Conservation (phyloP, 2,888 invertebrate genomes). For the Hypena proboscidalis region DNA sequence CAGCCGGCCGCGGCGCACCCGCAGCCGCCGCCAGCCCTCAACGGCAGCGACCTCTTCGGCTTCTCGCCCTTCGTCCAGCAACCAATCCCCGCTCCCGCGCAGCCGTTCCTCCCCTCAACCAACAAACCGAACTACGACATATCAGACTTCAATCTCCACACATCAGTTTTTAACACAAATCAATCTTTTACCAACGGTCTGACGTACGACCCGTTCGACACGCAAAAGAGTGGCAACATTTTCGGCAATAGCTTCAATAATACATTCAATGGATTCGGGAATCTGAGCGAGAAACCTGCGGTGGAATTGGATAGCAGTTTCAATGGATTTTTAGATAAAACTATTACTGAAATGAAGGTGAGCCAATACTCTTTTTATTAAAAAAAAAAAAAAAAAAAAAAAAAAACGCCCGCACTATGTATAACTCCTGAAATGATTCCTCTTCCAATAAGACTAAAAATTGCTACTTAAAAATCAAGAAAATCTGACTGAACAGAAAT, state of each 20-base stretch:
- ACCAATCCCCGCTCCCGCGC: conserved; percentile 3
- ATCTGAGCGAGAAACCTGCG: conserved; percentile 77
- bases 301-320: conserved; percentile 86
- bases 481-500: no score
- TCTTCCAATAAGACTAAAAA: no score
- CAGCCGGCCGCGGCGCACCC: conserved; percentile 32
- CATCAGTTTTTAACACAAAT: conserved; percentile 74
- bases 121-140: conserved; percentile 78
- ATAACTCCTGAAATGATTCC: no score
- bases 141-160: conserved; percentile 75
- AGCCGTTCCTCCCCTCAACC: conserved; percentile 35
- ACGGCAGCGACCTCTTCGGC: conserved; percentile 91
- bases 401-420: no score
- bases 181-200: conserved; percentile 75
- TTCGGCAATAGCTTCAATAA: conserved; percentile 73
- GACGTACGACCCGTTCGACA: conserved; percentile 92
- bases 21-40: conserved; percentile 56
- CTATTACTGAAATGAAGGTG: conserved; percentile 95
- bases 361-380: conserved; percentile 30
- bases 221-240: conserved; percentile 87
- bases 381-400: background rate
- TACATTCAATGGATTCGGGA: conserved; percentile 77
- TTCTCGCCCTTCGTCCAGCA: conserved; percentile 88
- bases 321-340: conserved; percentile 92
- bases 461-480: no score